These are phyloP conservation scores for Astropecten irregularis DNA, from an alignment of 53 echinoderm and acorn worm genomes.

Conservation along the genomic window DNA sequence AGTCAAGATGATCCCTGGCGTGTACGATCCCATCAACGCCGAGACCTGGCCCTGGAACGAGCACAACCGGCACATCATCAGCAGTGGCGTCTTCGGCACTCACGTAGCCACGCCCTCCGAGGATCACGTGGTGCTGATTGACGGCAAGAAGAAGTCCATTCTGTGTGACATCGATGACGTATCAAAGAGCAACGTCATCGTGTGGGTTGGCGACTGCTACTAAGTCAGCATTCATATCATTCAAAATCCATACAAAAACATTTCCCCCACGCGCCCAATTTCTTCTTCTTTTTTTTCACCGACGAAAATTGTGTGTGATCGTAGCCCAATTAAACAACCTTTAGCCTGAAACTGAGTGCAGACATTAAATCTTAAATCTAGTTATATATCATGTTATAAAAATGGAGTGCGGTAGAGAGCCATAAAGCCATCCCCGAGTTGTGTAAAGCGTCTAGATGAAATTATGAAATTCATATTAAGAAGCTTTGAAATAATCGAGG, in stretches of 20 bases:
- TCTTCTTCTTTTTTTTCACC: not conserved
- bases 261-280: not conserved
- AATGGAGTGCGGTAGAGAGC: too few relatives aligned
- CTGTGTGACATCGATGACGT: slow-evolving; percentile 88
- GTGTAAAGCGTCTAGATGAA: too few relatives aligned
- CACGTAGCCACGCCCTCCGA: slow-evolving; percentile 81
- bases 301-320: slow-evolving; percentile 38
- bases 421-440: too few relatives aligned
- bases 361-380: too few relatives aligned
- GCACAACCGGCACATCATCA: slow-evolving; percentile 78
- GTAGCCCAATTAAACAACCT: slow-evolving; percentile 20
- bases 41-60: slow-evolving; percentile 85
- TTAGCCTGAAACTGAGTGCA: not conserved
- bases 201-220: slow-evolving; percentile 92
- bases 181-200: slow-evolving; percentile 78
- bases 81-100: slow-evolving; percentile 82
- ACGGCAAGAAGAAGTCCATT: slow-evolving; percentile 75
- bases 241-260: slow-evolving; percentile 48
- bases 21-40: slow-evolving; percentile 70
- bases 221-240: slow-evolving; percentile 19
- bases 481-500: too few relatives aligned
- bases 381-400: too few relatives aligned
- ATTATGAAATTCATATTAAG: too few relatives aligned
- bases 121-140: slow-evolving; percentile 77
- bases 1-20: slow-evolving; percentile 90